Percentiles rank a stretch among this genome's conserved stretches.
These are phyloP conservation scores for Hydrochoerus hydrochaeris DNA, from an alignment of 2,113 vertebrate genomes.

Conservation along the genomic window DNA sequence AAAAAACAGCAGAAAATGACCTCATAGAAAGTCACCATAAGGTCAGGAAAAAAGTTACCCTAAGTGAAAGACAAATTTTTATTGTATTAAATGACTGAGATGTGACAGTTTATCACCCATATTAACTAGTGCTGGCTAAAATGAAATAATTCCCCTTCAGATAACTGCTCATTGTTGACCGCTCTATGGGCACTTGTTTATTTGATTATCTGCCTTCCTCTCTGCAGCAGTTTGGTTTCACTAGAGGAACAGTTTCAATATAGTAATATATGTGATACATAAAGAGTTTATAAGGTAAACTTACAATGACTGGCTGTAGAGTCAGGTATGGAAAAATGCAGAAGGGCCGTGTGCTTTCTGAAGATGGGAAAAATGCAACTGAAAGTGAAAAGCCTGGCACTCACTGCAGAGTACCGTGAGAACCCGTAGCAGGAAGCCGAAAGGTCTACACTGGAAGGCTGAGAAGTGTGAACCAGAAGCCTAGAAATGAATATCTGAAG, in stretches of 20 bases:
- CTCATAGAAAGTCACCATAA: neutral
- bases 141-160: neutral
- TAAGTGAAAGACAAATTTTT: neutral
- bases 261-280: neutral
- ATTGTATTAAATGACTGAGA: neutral
- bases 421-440: neutral
- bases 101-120: neutral
- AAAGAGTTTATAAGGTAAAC: neutral
- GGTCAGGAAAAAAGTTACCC: neutral
- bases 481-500: neutral
- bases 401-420: neutral
- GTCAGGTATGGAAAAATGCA: neutral
- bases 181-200: neutral
- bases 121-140: neutral
- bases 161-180: neutral
- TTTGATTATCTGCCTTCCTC: neutral
- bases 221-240: neutral
- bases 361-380: neutral
- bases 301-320: neutral
- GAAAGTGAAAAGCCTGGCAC: neutral
- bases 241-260: neutral
- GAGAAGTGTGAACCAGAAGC: neutral
- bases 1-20: neutral
- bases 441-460: neutral
- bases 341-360: neutral